These are phyloP conservation scores for Gavialis gangeticus DNA, from an alignment of 2,113 vertebrate species.

Conservation along the genomic window DNA sequence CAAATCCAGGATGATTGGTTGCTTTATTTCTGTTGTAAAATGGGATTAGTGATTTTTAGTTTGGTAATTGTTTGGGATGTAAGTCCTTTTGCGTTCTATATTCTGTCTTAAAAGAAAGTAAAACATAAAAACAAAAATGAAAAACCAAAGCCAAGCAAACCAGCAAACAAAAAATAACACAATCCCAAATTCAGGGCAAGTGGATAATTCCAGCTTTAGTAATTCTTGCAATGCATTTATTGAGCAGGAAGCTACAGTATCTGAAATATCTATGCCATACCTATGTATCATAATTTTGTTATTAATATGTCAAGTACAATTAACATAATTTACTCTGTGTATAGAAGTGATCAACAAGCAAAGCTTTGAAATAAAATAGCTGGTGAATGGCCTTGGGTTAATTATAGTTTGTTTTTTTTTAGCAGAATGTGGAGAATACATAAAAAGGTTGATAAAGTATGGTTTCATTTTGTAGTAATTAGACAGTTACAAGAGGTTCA, in stretches of 20 bases:
- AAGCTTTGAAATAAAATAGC: background rate
- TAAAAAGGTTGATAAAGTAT: background rate
- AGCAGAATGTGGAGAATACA: background rate
- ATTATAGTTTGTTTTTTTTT: background rate
- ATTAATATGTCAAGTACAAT: background rate
- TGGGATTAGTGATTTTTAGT: background rate
- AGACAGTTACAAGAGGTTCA: background rate
- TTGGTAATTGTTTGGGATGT: background rate
- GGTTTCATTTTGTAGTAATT: background rate
- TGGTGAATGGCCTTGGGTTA: background rate
- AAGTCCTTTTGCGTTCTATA: background rate
- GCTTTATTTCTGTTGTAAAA: background rate
- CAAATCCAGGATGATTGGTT: no score
- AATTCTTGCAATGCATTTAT: slow-evolving; percentile 19
- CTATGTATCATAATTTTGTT: background rate
- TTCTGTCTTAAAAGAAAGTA: background rate
- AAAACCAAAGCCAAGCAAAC: background rate
- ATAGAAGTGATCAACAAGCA: background rate
- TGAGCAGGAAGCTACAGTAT: background rate
- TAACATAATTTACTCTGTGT: background rate
- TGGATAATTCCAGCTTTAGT: slow-evolving; percentile 8
- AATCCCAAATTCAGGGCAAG: background rate
- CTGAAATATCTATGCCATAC: background rate
- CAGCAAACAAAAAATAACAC: background rate
- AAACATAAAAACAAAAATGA: background rate